Evolutionary conservation across 2,113 vertebrate species (phyloP).

Genomic region (Misgurnus anguillicaudatus): DNA sequence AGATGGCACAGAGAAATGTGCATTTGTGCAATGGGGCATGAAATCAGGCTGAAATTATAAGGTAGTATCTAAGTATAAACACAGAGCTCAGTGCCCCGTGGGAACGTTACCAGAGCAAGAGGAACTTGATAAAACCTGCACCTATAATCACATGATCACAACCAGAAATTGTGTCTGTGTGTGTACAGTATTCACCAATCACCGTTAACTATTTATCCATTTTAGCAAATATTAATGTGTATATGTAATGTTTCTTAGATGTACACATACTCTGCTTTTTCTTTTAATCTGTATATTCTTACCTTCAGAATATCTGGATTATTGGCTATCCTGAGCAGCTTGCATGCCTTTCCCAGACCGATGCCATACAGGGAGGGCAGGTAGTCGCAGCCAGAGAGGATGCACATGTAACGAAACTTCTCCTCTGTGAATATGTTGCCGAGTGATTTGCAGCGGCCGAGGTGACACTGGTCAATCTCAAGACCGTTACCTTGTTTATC

Average conservation of each 20-base stretch:
- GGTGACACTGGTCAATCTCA: constrained; percentile 86
- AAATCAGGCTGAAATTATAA: background rate
- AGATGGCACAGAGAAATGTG: background rate
- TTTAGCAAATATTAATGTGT: background rate
- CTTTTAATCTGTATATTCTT: constrained; percentile 23
- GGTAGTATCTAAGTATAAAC: background rate
- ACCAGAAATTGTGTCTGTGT: background rate
- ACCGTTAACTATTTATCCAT: background rate
- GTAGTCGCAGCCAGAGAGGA: constrained; percentile 98
- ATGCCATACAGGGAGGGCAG: constrained; percentile 92
- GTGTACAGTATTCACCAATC: background rate
- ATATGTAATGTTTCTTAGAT: too few species aligned
- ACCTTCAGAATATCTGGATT: constrained; percentile 96
- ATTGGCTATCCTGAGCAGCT: constrained; percentile 85
- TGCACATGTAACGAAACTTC: constrained; percentile 97
- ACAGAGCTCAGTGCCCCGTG: background rate
- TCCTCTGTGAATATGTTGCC: constrained; percentile 95
- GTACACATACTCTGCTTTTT: background rate
- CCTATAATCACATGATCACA: background rate
- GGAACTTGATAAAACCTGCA: background rate
- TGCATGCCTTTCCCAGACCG: constrained; percentile 94
- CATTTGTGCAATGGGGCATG: background rate
- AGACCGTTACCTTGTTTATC: constrained; percentile 93
- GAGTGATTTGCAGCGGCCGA: constrained; percentile 88
- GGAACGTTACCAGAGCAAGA: background rate